phyloP scores from a whole-genome alignment of 2,797 vertebrate genomes.

The Amblyopsis hoosieri region DNA sequence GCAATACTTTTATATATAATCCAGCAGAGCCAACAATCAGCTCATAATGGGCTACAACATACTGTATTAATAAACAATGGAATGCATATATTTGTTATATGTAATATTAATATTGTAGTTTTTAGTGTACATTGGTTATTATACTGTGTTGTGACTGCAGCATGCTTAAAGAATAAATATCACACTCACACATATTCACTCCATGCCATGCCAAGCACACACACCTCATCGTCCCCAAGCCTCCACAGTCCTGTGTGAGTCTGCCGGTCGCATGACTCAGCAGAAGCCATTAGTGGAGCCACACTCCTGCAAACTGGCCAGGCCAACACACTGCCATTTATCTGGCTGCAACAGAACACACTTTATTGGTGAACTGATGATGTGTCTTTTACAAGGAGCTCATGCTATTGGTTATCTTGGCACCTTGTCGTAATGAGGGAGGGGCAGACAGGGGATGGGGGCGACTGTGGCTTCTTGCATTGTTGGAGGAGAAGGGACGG shows the following conservation, averaged over 20 bases:
- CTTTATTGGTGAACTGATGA: conserved; percentile 6
- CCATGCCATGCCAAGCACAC: no score
- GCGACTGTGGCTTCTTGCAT: no score
- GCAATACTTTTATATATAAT: no score
- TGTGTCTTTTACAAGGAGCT: conserved; percentile 8
- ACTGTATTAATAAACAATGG: neutral
- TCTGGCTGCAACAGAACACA: neutral
- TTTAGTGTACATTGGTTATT: no score
- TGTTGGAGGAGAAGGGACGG: no score
- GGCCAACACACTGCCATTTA: neutral
- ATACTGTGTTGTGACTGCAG: no score
- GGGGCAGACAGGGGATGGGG: no score
- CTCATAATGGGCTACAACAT: neutral
- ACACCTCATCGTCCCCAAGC: no score
- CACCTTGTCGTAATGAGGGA: no score
- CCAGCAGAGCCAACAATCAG: neutral
- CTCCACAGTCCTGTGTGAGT: neutral
- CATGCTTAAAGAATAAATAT: no score
- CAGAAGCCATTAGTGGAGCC: conserved; percentile 3
- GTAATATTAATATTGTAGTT: neutral
- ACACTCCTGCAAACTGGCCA: neutral
- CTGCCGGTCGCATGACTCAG: neutral
- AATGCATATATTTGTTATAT: neutral
- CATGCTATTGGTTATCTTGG: no score
- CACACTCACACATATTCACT: no score